Conservation (phyloP, 2,888 invertebrate species). For the Kuschelorhynchus macadamiae region DNA sequence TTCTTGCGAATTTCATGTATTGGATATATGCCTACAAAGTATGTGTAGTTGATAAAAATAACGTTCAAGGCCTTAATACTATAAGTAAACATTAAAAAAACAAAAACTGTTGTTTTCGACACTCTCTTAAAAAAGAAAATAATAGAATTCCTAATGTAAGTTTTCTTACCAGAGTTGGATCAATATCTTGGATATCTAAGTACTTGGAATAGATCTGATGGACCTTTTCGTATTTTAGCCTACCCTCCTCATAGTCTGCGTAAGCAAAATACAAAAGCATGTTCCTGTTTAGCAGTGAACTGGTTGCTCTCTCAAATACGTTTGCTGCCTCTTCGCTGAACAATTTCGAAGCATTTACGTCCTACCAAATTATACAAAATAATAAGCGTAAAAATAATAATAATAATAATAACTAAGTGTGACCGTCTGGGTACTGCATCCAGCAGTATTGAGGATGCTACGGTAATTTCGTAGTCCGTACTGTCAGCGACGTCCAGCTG, state of each 20-base stretch:
- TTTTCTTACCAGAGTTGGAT: slow-evolving; percentile 95
- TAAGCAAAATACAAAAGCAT: slow-evolving; percentile 97
- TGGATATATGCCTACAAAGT: slow-evolving; percentile 89
- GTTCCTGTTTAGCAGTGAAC: slow-evolving; percentile 89
- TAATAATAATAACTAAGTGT: too few relatives aligned
- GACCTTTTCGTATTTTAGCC: slow-evolving; percentile 96
- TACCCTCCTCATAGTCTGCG: slow-evolving; percentile 98
- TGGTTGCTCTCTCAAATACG: slow-evolving; percentile 95
- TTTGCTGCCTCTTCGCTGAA: slow-evolving; percentile 96
- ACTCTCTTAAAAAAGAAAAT: too few relatives aligned
- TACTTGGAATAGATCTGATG: slow-evolving; percentile 96
- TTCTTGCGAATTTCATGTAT: slow-evolving; percentile 98
- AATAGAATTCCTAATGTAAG: too few relatives aligned
- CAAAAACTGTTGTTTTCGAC: too few relatives aligned
- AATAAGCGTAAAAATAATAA: too few relatives aligned
- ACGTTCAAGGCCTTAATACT: too few relatives aligned
- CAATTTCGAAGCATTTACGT: slow-evolving; percentile 91
- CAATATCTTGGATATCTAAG: slow-evolving; percentile 89
- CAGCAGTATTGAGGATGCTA: too few relatives aligned
- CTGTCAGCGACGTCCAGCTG: too few relatives aligned
- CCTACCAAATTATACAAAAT: slow-evolving; percentile 72
- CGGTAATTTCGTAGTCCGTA: too few relatives aligned
- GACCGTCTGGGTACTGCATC: too few relatives aligned
- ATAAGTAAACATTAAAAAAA: too few relatives aligned
- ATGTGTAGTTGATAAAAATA: too few relatives aligned